phyloP scores from a whole-genome alignment of 2,797 vertebrate genomes.

The Chelon labrosus region DNA sequence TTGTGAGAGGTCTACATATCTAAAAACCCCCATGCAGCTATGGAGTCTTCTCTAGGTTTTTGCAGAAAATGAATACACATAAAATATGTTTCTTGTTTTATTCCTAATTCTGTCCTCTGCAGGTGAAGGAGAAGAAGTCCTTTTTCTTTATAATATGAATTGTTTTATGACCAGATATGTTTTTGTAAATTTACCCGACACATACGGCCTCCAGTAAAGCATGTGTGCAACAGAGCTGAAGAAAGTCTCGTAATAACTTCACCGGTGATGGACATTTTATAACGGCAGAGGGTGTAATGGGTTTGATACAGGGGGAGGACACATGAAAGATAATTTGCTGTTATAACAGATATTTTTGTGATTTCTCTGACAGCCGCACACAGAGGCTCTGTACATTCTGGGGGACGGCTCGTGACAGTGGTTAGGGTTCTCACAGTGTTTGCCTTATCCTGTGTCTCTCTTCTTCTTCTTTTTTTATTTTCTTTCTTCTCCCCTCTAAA shows the following conservation, averaged over 20 bases:
- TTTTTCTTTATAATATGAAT: not conserved
- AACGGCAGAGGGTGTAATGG: not conserved
- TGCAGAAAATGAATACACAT: slow-evolving; percentile 6
- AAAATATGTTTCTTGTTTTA: not conserved
- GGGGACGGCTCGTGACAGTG: slow-evolving; percentile 15
- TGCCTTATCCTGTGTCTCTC: slow-evolving; percentile 39
- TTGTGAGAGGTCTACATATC: not conserved
- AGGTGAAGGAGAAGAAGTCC: slow-evolving; percentile 13
- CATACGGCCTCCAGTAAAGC: not conserved
- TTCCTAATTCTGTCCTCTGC: not conserved
- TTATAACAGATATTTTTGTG: slow-evolving; percentile 25
- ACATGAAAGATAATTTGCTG: slow-evolving; percentile 2
- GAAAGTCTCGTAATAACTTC: slow-evolving; percentile 4
- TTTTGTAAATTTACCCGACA: not conserved
- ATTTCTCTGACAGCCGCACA: slow-evolving; percentile 19
- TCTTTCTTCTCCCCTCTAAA: slow-evolving; percentile 1
- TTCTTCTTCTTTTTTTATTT: slow-evolving; percentile 6
- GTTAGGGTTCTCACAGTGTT: slow-evolving; percentile 39
- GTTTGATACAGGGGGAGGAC: slow-evolving; percentile 8
- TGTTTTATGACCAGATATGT: not conserved
- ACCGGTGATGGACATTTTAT: slow-evolving; percentile 4
- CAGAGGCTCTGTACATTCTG: slow-evolving; percentile 27
- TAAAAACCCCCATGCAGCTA: not conserved
- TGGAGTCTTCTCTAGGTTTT: not conserved
- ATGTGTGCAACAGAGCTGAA: slow-evolving; percentile 1